Percentiles rank a stretch among this genome's conserved stretches.
Evolutionary conservation across 2,113 vertebrate genomes (phyloP).

Genomic region (Lampris incognitus): DNA sequence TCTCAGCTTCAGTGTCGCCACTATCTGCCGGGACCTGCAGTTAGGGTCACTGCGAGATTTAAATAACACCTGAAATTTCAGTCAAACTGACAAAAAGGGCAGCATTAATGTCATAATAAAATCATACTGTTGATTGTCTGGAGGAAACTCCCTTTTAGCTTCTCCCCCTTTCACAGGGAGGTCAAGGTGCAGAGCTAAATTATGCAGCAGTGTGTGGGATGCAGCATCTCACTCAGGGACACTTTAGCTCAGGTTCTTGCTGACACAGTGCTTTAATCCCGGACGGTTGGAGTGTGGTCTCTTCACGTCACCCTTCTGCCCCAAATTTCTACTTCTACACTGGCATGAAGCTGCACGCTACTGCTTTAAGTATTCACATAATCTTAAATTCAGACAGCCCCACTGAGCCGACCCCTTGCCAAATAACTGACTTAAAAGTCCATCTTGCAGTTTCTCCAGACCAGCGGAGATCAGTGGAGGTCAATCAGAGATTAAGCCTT

Average conservation of each 20-base stretch:
- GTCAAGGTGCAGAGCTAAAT: background rate
- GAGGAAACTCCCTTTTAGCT: constrained; percentile 1
- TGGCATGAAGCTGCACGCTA: background rate
- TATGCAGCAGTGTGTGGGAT: constrained; percentile 21
- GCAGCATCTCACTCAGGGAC: background rate
- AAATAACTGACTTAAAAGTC: constrained; percentile 52
- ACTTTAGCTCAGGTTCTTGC: no score
- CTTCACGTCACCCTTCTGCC: no score
- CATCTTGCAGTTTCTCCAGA: constrained; percentile 51
- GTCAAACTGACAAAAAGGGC: background rate
- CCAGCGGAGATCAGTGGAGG: constrained; percentile 52
- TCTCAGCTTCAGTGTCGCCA: constrained; percentile 1
- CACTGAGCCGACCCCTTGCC: constrained; percentile 26
- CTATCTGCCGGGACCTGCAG: background rate
- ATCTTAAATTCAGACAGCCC: constrained; percentile 41
- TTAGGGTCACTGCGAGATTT: background rate
- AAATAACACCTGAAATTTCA: background rate
- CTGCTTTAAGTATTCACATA: constrained; percentile 32
- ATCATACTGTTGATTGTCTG: constrained; percentile 14
- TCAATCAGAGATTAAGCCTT: constrained; percentile 59
- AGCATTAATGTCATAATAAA: background rate
- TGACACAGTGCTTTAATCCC: no score
- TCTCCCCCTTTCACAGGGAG: constrained; percentile 12
- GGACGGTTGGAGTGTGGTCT: no score
- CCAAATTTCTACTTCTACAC: no score